phyloP scores from a whole-genome alignment of 1,140 invertebrate species.

The Bombus sibiricus region DNA sequence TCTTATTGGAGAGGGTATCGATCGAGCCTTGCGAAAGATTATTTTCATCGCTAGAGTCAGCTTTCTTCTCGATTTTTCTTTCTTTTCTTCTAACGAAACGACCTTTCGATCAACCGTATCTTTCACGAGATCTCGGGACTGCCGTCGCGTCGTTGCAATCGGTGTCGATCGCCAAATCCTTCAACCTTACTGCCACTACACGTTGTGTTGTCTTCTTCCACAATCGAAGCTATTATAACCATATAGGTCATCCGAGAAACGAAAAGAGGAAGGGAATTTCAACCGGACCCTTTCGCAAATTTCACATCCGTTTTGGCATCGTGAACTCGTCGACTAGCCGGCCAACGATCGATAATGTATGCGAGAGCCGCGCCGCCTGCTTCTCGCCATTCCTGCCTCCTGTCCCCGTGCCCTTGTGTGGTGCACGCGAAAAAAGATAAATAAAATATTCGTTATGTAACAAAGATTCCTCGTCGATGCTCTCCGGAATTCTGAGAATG shows the following conservation, averaged over 20 bases:
- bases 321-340: conserved; percentile 34
- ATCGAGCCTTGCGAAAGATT: conserved; percentile 37
- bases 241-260: not conserved
- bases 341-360: conserved; percentile 62
- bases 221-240: not conserved
- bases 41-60: conserved; percentile 11
- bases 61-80: not conserved
- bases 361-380: conserved; percentile 43
- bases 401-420: conserved; percentile 11
- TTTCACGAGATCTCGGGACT: not conserved
- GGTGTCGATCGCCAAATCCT: conserved; percentile 2
- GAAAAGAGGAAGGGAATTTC: not conserved
- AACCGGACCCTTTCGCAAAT: conserved; percentile 44
- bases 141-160: not conserved
- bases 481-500: too few relatives aligned
- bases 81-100: not conserved
- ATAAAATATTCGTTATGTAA: conserved; percentile 47
- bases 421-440: conserved; percentile 42
- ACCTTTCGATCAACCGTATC: conserved; percentile 10
- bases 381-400: not conserved
- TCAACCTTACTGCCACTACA: not conserved
- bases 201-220: not conserved
- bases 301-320: conserved; percentile 61
- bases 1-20: conserved; percentile 36
- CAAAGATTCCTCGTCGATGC: not conserved